These are phyloP conservation scores for Solenopsis invicta DNA, from an alignment of 1,140 invertebrate species.

Conservation along the genomic window DNA sequence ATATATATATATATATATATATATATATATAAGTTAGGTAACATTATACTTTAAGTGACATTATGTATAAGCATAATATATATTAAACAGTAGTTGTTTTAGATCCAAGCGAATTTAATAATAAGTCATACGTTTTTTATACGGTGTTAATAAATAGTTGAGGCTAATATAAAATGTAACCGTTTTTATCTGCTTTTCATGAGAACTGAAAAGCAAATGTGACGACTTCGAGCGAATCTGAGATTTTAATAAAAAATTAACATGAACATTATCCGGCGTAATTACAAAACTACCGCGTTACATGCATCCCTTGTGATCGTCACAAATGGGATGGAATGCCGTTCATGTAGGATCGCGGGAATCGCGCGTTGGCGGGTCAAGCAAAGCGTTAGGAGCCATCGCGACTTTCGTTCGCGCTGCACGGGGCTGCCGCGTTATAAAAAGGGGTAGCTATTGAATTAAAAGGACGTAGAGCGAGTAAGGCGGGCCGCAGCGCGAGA, in stretches of 20 bases:
- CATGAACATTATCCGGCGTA: slow-evolving; percentile 3
- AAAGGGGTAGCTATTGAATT: slow-evolving; percentile 84
- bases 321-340: slow-evolving; percentile 16
- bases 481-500: slow-evolving; percentile 52
- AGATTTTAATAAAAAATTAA: background rate
- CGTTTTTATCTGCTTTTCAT: background rate
- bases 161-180: background rate
- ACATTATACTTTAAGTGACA: background rate
- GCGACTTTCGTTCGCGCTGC: slow-evolving; percentile 70
- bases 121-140: background rate
- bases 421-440: slow-evolving; percentile 70
- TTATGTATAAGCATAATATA: background rate
- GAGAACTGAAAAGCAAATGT: background rate
- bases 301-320: background rate
- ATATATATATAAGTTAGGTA: background rate
- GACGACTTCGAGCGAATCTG: background rate
- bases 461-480: slow-evolving; percentile 81
- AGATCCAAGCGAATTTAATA: background rate
- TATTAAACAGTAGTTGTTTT: background rate
- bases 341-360: slow-evolving; percentile 22
- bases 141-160: background rate
- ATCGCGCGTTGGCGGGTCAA: slow-evolving; percentile 41
- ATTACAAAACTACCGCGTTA: slow-evolving; percentile 27
- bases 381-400: slow-evolving; percentile 52
- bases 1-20: no score